Conservation (phyloP, 2,113 vertebrate genomes). For the Columba janthina region DNA sequence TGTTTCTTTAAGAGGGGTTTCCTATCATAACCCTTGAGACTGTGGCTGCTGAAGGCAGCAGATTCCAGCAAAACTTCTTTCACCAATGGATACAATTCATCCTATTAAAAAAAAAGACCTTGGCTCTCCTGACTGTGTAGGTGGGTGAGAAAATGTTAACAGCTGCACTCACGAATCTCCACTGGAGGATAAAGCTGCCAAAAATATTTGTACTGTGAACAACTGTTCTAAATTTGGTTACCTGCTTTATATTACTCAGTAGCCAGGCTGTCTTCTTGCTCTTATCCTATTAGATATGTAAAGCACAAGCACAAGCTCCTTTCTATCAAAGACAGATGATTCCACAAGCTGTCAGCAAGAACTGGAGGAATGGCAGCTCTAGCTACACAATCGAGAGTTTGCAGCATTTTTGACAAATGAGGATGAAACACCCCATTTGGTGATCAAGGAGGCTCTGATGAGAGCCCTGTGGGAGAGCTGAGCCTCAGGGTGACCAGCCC, state of each 20-base stretch:
- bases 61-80: slow-evolving; percentile 60
- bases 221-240: slow-evolving; percentile 65
- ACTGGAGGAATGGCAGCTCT: not conserved
- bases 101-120: not conserved
- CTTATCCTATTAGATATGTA: not conserved
- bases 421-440: not conserved
- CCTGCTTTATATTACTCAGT: slow-evolving; percentile 39
- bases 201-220: slow-evolving; percentile 58
- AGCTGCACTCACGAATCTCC: slow-evolving; percentile 54
- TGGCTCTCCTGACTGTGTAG: slow-evolving; percentile 60
- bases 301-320: not conserved
- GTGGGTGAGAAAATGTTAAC: slow-evolving; percentile 70
- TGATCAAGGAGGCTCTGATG: not conserved
- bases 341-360: not conserved
- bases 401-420: not conserved
- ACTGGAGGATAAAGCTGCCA: slow-evolving; percentile 39
- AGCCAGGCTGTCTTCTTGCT: not conserved
- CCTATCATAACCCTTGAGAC: slow-evolving; percentile 23
- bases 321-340: not conserved
- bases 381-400: not conserved
- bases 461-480: not conserved
- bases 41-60: slow-evolving; percentile 59
- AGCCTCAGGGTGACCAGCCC: not conserved
- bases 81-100: slow-evolving; percentile 27
- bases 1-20: slow-evolving; percentile 38